phyloP scores from a whole-genome alignment of 2,113 vertebrate genomes.

The Diadophis punctatus region DNA sequence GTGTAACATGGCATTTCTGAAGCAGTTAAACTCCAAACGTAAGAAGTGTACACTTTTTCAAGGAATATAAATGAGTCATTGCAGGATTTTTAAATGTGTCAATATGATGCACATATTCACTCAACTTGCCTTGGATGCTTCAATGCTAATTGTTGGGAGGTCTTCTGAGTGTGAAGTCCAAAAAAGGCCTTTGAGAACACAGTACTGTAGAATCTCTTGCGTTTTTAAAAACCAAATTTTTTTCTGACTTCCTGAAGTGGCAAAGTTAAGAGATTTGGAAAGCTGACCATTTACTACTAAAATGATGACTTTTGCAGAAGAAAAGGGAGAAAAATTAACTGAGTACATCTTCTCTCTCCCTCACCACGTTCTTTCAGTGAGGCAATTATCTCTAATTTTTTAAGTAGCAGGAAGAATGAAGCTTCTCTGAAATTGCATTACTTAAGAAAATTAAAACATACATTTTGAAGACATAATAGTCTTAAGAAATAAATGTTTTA shows the following conservation, averaged over 20 bases:
- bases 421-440: constrained; percentile 8
- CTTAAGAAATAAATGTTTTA: constrained; percentile 11
- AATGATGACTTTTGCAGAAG: constrained; percentile 37
- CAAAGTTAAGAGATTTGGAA: constrained; percentile 26
- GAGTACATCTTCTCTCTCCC: constrained; percentile 23
- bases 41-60: constrained; percentile 39
- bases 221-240: not conserved
- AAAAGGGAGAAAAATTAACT: not conserved
- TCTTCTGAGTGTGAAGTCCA: not conserved
- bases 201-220: constrained; percentile 7
- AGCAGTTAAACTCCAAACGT: constrained; percentile 39
- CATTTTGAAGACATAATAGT: not conserved
- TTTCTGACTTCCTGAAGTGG: not conserved
- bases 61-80: constrained; percentile 74
- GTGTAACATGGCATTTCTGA: constrained; percentile 28
- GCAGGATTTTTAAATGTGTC: constrained; percentile 74
- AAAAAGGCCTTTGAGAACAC: constrained; percentile 44
- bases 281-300: constrained; percentile 24
- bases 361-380: not conserved
- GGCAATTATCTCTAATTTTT: constrained; percentile 50
- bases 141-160: not conserved
- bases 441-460: not conserved
- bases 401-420: constrained; percentile 41
- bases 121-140: constrained; percentile 37
- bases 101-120: constrained; percentile 70